These are phyloP conservation scores for Gobionotothen gibberifrons DNA, from an alignment of 2,797 vertebrate species.

Conservation along the genomic window DNA sequence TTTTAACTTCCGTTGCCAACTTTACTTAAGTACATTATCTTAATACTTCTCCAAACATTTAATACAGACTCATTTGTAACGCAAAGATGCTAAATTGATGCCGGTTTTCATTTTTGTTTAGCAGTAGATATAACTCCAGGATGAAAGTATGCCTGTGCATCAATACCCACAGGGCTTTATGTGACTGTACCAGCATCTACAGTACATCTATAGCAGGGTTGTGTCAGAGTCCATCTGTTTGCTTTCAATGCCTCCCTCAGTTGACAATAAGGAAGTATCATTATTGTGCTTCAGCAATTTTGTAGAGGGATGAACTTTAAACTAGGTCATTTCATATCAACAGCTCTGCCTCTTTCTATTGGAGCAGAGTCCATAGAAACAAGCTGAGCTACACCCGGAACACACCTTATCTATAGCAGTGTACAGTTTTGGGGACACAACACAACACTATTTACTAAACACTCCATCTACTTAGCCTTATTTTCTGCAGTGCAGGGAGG, in stretches of 20 bases:
- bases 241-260: constrained; percentile 14
- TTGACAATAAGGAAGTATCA: constrained; percentile 60
- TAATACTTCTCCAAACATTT: not conserved
- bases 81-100: not conserved
- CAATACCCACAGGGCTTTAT: not conserved
- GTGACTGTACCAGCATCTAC: not conserved
- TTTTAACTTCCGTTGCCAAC: not conserved
- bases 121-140: not conserved
- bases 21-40: not conserved
- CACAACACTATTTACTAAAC: constrained; percentile 22
- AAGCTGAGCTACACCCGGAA: constrained; percentile 55
- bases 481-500: constrained; percentile 19
- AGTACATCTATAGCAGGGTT: not conserved
- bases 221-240: constrained; percentile 8
- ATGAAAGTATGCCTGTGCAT: not conserved
- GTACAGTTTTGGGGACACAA: constrained; percentile 54
- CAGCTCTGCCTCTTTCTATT: constrained; percentile 38
- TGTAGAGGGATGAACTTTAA: constrained; percentile 58
- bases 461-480: constrained; percentile 18
- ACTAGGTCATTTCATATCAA: constrained; percentile 67
- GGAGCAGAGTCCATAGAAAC: constrained; percentile 63
- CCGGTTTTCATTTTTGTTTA: not conserved
- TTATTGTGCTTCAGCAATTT: constrained; percentile 59
- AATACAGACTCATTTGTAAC: too few relatives aligned
- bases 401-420: constrained; percentile 55